Evolutionary conservation across 1,140 invertebrate species (phyloP).

Genomic region (Nymphalis io): DNA sequence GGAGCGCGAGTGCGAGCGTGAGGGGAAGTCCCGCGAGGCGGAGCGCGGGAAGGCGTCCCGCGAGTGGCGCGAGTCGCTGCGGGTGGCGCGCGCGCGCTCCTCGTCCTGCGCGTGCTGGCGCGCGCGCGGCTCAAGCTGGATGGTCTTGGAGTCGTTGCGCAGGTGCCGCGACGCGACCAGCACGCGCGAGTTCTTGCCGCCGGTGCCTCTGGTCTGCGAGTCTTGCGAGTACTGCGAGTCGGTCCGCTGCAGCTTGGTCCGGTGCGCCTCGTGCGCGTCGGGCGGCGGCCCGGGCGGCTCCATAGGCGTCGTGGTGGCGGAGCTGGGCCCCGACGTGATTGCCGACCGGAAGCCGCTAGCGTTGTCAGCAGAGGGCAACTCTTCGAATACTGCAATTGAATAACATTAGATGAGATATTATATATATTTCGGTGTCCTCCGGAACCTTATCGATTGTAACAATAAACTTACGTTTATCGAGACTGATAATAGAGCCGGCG

Average conservation of each 20-base stretch:
- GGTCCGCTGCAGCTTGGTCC: constrained; percentile 63
- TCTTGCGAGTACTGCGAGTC: constrained; percentile 77
- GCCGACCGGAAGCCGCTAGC: constrained; percentile 73
- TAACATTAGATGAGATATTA: not conserved
- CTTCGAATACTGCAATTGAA: constrained; percentile 83
- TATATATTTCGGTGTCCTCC: not conserved
- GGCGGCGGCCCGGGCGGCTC: constrained; percentile 48
- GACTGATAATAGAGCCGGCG: constrained; percentile 90
- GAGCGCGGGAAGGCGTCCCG: constrained; percentile 54
- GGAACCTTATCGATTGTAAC: not conserved
- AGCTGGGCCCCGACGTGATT: constrained; percentile 69
- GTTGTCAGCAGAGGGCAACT: constrained; percentile 81
- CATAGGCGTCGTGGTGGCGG: constrained; percentile 68
- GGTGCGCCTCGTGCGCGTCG: constrained; percentile 43
- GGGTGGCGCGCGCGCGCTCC: constrained; percentile 53
- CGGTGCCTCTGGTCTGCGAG: constrained; percentile 48
- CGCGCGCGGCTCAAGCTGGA: constrained; percentile 81
- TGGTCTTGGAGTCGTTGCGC: constrained; percentile 82
- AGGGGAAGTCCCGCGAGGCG: constrained; percentile 55
- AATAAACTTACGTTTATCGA: constrained; percentile 88
- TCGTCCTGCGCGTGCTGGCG: constrained; percentile 67
- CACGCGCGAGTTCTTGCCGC: constrained; percentile 68
- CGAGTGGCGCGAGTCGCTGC: constrained; percentile 58
- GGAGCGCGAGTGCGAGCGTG: constrained; percentile 55
- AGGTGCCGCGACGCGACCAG: constrained; percentile 81